Conservation (phyloP, 92 coral and sea anemone genomes). For the Parazoanthus swiftii region DNA sequence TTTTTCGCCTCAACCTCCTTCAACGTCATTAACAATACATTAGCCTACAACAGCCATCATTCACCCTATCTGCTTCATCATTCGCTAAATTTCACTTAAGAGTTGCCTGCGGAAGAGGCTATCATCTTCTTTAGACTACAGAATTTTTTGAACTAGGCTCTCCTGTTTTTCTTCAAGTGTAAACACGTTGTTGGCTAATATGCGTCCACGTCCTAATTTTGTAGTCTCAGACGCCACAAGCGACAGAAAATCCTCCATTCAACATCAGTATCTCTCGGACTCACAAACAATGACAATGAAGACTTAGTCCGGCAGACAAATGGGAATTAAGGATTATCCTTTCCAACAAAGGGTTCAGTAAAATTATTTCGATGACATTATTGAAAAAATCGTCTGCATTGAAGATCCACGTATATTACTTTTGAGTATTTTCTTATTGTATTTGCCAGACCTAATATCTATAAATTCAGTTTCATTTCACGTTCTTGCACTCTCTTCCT, state of each 20-base stretch:
- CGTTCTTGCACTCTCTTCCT: background rate
- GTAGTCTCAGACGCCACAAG: background rate
- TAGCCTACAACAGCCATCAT: no score
- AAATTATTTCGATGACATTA: background rate
- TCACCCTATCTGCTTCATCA: no score
- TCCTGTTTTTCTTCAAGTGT: no score
- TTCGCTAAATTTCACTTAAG: no score
- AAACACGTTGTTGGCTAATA: background rate
- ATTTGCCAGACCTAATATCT: background rate
- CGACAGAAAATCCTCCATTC: background rate
- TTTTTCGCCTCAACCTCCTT: no score
- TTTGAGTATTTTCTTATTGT: background rate
- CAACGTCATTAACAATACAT: no score
- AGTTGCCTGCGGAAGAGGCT: no score
- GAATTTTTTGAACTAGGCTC: background rate
- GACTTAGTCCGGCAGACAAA: background rate
- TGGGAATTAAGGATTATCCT: background rate
- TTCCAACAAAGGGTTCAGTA: background rate
- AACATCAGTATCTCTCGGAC: background rate
- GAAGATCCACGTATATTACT: background rate
- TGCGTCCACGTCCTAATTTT: background rate
- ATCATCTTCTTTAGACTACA: background rate
- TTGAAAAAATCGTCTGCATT: background rate
- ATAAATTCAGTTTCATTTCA: background rate
- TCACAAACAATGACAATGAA: background rate